phyloP scores from a whole-genome alignment of 2,797 vertebrate species.

The Siniperca undulata region DNA sequence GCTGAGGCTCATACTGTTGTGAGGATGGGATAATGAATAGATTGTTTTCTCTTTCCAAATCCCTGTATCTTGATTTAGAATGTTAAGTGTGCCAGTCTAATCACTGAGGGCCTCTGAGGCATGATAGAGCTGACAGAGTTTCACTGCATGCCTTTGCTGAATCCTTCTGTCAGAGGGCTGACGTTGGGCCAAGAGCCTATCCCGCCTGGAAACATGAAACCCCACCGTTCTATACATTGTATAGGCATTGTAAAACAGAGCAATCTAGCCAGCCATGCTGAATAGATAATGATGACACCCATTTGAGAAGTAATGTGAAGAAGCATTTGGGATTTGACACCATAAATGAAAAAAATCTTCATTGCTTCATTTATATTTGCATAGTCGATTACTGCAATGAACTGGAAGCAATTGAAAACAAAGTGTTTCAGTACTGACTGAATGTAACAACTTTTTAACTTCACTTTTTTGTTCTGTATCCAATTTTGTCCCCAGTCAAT shows the following conservation, averaged over 20 bases:
- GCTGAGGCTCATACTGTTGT: slow-evolving; percentile 10
- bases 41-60: slow-evolving; percentile 25
- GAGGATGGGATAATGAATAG: slow-evolving; percentile 20
- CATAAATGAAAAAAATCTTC: neutral
- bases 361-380: neutral
- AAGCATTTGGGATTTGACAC: neutral
- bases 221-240: neutral
- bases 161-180: slow-evolving; percentile 6
- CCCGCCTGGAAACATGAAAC: slow-evolving; percentile 1
- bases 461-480: too few relatives aligned
- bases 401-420: neutral
- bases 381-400: neutral
- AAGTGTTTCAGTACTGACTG: neutral
- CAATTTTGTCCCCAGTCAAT: neutral
- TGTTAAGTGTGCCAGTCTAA: slow-evolving; percentile 9
- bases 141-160: slow-evolving; percentile 25
- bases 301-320: neutral
- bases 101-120: slow-evolving; percentile 6
- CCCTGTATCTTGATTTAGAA: slow-evolving; percentile 12
- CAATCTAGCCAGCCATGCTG: neutral
- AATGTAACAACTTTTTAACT: neutral
- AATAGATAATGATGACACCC: neutral
- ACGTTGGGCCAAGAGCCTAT: slow-evolving; percentile 5
- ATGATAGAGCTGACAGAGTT: neutral
- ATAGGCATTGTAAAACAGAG: neutral